Base-by-base conservation (phyloP, 2,113 vertebrate genomes). In the Ibidorhyncha struthersii region DNA sequence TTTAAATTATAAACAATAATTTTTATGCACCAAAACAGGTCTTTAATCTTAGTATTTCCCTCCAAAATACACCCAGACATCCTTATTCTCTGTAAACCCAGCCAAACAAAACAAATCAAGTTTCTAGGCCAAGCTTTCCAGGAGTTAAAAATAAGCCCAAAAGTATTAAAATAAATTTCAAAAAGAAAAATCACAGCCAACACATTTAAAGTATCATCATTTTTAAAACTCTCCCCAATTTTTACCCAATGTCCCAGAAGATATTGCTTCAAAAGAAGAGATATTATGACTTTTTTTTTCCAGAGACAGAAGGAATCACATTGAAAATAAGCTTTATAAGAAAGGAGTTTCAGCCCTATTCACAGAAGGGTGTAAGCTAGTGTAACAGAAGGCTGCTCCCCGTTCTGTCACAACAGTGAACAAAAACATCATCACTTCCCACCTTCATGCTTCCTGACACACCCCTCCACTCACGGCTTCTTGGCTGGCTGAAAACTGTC, bases 41-140 rank as follows among this genome's bases (percentile, higher is more conserved):
- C 86, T 92, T 89, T 66, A 92, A 84, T 72, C 78, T 71, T 91
- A 32, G 6, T 73, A 66, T 94, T 91, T 82, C 86, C 36, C 66
- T 85, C 91, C 77, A 93, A 92, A 96, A 90, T 80, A 91, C 36
- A 94, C 58, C 41, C 81, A 93, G 91, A 89, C 73, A 94, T 84
- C 69, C 70, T 94, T 65, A 86, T 69, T 76, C 49, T 82, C 62
- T 90, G 36, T 32, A 80, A 87, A 45, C 12, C 30, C 50, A 86
- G 95, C 70, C 95, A 97, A 96, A 82, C n/a, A 84, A 95, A 93
- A 93, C 86, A 93, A 95, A 89, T 86, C 47, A 55, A 82, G 43
- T 78, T 76, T 66, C 86, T 41, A 77, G 41, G 53, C 45, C 22
- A 77, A 79, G 32, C 10, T 94, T 81, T 88, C 61, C 78, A 93